phyloP scores from a whole-genome alignment of 2,888 invertebrate genomes.

The Hypercompe scribonia region DNA sequence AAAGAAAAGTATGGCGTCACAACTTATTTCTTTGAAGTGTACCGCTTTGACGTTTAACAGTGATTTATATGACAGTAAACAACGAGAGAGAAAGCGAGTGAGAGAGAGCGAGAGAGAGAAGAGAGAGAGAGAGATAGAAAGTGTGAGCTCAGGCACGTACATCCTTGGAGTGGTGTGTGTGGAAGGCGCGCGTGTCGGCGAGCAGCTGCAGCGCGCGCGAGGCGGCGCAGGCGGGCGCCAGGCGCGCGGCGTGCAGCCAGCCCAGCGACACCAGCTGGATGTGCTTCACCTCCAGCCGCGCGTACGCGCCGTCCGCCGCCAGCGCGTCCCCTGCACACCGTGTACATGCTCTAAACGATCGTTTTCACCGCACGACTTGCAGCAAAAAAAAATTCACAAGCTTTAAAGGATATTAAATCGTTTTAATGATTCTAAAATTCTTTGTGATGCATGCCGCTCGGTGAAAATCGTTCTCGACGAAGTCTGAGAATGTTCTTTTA shows the following conservation, averaged over 20 bases:
- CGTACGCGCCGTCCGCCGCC: constrained; percentile 91
- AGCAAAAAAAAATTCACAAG: too few species aligned
- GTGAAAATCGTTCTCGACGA: too few species aligned
- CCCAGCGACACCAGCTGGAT: constrained; percentile 97
- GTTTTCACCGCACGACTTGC: too few species aligned
- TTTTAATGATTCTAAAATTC: too few species aligned
- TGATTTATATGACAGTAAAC: too few species aligned
- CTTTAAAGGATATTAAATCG: too few species aligned
- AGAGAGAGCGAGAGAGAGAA: neutral
- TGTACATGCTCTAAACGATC: neutral
- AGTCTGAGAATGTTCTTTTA: too few species aligned
- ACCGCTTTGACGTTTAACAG: too few species aligned
- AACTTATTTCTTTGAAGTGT: too few species aligned
- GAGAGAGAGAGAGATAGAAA: neutral
- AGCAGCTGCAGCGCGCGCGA: constrained; percentile 90
- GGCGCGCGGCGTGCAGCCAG: constrained; percentile 92
- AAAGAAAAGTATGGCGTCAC: too few species aligned
- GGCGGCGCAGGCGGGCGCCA: constrained; percentile 91
- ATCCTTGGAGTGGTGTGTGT: constrained; percentile 95
- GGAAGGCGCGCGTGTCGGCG: constrained; percentile 93
- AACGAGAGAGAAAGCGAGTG: too few species aligned
- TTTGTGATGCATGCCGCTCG: too few species aligned
- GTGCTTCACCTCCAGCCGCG: constrained; percentile 95
- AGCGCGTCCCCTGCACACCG: constrained; percentile 88
- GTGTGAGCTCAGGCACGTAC: constrained; percentile 83